These are phyloP conservation scores for Cantharis rustica DNA, from an alignment of 2,888 invertebrate genomes.

Conservation along the genomic window DNA sequence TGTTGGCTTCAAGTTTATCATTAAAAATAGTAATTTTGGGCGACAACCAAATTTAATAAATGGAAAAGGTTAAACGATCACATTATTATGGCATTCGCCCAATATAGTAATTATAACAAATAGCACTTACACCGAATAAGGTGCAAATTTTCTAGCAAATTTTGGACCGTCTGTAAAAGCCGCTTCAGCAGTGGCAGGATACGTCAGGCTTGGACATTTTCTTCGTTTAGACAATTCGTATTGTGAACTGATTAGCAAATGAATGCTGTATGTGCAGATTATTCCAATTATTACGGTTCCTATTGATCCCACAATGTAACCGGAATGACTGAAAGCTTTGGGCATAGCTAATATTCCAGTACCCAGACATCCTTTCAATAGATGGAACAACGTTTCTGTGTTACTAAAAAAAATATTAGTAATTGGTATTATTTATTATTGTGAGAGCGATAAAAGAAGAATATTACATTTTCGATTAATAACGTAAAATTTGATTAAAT, in stretches of 20 bases:
- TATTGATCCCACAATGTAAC: conserved; percentile 77
- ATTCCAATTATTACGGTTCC: conserved; percentile 85
- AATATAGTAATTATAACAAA: background rate
- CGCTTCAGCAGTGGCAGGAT: conserved; percentile 80
- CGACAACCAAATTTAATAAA: background rate
- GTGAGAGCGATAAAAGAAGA: no score
- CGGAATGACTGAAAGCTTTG: conserved; percentile 81
- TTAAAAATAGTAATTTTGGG: background rate
- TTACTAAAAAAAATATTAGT: conserved; percentile 70
- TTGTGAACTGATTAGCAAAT: conserved; percentile 76
- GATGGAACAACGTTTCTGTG: conserved; percentile 79
- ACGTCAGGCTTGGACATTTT: conserved; percentile 66
- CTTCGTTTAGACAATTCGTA: conserved; percentile 66
- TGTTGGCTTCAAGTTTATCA: background rate
- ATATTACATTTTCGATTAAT: no score
- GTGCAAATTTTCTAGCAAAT: conserved; percentile 66
- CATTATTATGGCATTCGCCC: background rate
- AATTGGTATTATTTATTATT: no score
- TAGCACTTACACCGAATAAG: conserved; percentile 67
- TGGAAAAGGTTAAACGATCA: background rate
- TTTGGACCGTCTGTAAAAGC: conserved; percentile 72
- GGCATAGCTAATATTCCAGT: conserved; percentile 94
- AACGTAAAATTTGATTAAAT: no score
- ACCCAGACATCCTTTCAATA: conserved; percentile 88
- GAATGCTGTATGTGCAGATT: conserved; percentile 93